Conservation (phyloP, 2,888 invertebrate species). For the Heteromurus nitidus region DNA sequence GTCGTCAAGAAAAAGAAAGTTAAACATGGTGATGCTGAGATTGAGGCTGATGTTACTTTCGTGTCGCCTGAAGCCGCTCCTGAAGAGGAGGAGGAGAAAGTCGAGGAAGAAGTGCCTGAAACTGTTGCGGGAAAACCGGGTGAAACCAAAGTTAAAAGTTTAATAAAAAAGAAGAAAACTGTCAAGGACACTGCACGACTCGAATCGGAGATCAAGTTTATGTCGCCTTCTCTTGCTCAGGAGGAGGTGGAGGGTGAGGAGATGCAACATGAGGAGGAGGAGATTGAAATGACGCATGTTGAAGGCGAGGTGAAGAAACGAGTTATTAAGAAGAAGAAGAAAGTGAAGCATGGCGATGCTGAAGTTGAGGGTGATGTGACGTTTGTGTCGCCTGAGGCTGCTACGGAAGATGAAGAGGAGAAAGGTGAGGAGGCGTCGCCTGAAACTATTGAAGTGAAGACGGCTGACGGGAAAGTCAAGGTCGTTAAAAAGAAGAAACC, state of each 20-base stretch:
- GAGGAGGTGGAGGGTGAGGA: not conserved
- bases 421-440: conserved; percentile 57
- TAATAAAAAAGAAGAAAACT: not conserved
- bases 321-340: not conserved
- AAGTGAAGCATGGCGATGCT: not conserved
- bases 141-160: not conserved
- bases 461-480: not conserved
- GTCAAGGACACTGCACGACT: too few species aligned
- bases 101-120: not conserved
- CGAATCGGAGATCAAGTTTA: too few species aligned
- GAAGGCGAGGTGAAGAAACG: not conserved
- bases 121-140: too few species aligned
- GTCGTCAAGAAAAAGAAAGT: not conserved
- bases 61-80: conserved; percentile 7
- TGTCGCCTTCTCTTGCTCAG: too few species aligned
- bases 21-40: not conserved
- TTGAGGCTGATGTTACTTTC: conserved; percentile 1
- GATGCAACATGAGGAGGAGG: not conserved
- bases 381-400: conserved; percentile 14
- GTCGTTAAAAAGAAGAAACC: not conserved
- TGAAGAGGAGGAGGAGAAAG: not conserved
- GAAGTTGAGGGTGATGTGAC: not conserved
- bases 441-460: conserved; percentile 17
- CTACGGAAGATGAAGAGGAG: conserved; percentile 24
- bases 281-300: not conserved